A percentile compares a stretch with the other conserved stretches of the same genome.
phyloP scores from a whole-genome alignment of 2,797 vertebrate genomes.

The Distichodus sexfasciatus region DNA sequence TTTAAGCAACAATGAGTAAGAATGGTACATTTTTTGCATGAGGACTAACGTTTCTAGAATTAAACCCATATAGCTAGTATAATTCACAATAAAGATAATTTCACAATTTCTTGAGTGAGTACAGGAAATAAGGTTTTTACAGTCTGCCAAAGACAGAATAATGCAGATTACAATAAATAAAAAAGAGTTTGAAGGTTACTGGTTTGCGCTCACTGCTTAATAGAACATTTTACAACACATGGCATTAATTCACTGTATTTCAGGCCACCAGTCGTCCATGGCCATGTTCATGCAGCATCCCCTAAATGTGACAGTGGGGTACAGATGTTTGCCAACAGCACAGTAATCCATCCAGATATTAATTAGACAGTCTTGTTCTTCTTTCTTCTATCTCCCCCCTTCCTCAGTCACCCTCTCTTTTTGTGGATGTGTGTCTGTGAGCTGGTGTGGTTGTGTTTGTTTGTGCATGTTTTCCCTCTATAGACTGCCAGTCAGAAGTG shows the following conservation, averaged over 20 bases:
- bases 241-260: slow-evolving; percentile 3
- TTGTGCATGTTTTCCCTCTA: slow-evolving; percentile 42
- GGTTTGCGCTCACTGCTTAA: neutral
- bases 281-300: slow-evolving; percentile 42
- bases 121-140: too few relatives aligned
- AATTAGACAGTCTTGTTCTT: slow-evolving; percentile 61
- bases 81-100: too few relatives aligned
- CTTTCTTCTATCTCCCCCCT: slow-evolving; percentile 43
- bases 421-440: slow-evolving; percentile 12
- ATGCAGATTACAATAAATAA: neutral
- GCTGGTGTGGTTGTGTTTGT: slow-evolving; percentile 13
- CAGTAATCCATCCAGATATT: slow-evolving; percentile 60
- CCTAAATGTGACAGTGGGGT: slow-evolving; percentile 44
- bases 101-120: too few relatives aligned
- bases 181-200: neutral
- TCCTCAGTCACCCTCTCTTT: slow-evolving; percentile 4
- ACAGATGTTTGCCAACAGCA: slow-evolving; percentile 60
- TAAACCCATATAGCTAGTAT: too few relatives aligned
- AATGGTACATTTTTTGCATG: too few relatives aligned
- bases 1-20: too few relatives aligned
- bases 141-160: too few relatives aligned
- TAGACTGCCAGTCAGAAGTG: slow-evolving; percentile 62
- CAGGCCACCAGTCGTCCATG: slow-evolving; percentile 16
- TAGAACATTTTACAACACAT: slow-evolving; percentile 9
- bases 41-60: too few relatives aligned